A percentile compares a stretch with the other conserved stretches of the same genome.
These are phyloP conservation scores for Cydia amplana DNA, from an alignment of 1,140 invertebrate genomes.

Conservation along the genomic window DNA sequence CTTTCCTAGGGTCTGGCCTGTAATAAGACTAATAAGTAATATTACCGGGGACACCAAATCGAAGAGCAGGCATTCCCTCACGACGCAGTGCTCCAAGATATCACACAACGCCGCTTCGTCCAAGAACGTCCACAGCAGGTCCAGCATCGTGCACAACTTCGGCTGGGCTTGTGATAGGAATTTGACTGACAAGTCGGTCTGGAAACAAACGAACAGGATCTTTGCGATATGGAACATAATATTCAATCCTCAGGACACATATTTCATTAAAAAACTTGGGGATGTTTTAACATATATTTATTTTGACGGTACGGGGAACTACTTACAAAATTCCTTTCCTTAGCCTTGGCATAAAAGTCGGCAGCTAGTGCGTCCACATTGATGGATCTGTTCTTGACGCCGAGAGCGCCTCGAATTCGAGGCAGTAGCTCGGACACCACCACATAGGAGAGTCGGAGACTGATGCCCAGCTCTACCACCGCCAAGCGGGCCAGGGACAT, in stretches of 20 bases:
- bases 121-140: constrained; percentile 70
- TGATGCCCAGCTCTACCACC: constrained; percentile 55
- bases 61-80: constrained; percentile 66
- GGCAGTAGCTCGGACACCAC: constrained; percentile 68
- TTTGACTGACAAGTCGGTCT: constrained; percentile 54
- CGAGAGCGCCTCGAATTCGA: constrained; percentile 54
- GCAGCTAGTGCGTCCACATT: constrained; percentile 44
- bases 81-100: constrained; percentile 69
- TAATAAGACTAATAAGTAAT: constrained; percentile 19
- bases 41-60: constrained; percentile 67
- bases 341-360: constrained; percentile 55
- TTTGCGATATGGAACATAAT: too few relatives aligned
- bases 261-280: too few relatives aligned
- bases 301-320: background rate
- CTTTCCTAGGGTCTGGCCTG: too few relatives aligned
- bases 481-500: constrained; percentile 64
- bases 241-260: too few relatives aligned
- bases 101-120: constrained; percentile 69
- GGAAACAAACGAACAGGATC: constrained; percentile 1
- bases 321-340: constrained; percentile 64
- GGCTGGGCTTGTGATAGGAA: constrained; percentile 57
- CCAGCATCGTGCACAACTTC: constrained; percentile 57
- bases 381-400: constrained; percentile 47
- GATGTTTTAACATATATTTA: too few relatives aligned
- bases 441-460: constrained; percentile 62